These are phyloP conservation scores for Phataginus tricuspis DNA, from an alignment of 2,797 vertebrate genomes.

Conservation along the genomic window DNA sequence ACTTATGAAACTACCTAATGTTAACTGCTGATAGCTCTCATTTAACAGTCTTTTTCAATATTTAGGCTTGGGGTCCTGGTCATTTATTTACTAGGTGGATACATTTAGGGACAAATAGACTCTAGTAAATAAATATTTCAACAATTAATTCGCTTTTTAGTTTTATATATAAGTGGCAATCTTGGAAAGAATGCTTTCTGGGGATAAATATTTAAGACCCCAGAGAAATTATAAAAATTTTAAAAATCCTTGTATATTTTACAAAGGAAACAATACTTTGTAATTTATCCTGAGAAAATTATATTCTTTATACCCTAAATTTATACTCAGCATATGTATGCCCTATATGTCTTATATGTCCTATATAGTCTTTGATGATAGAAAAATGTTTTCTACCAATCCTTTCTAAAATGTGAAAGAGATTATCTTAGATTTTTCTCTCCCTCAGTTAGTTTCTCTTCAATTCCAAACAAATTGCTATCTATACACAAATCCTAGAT, in stretches of 20 bases:
- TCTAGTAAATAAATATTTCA: slow-evolving; percentile 60
- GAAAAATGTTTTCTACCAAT: slow-evolving; percentile 49
- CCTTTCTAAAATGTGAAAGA: slow-evolving; percentile 11
- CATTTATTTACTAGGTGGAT: slow-evolving; percentile 46
- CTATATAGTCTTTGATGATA: slow-evolving; percentile 23
- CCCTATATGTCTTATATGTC: neutral
- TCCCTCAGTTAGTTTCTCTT: neutral
- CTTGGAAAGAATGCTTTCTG: slow-evolving; percentile 50
- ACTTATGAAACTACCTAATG: slow-evolving; percentile 46
- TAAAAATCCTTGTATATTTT: slow-evolving; percentile 16
- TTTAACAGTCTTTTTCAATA: slow-evolving; percentile 34
- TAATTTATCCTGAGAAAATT: slow-evolving; percentile 67
- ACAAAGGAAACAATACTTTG: slow-evolving; percentile 26
- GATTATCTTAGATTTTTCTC: neutral
- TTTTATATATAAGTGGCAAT: slow-evolving; percentile 53
- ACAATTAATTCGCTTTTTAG: neutral
- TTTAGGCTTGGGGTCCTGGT: neutral
- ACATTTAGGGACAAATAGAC: slow-evolving; percentile 16
- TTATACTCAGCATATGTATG: slow-evolving; percentile 33
- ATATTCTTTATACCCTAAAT: slow-evolving; percentile 40
- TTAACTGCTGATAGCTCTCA: slow-evolving; percentile 44
- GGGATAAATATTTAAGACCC: slow-evolving; percentile 43
- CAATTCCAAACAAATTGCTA: slow-evolving; percentile 31
- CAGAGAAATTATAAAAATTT: slow-evolving; percentile 47
- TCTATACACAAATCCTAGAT: neutral